A percentile compares a stretch with the other conserved stretches of the same genome.
These are phyloP conservation scores for Athrips mouffetella DNA, from an alignment of 2,888 invertebrate genomes.

Conservation along the genomic window DNA sequence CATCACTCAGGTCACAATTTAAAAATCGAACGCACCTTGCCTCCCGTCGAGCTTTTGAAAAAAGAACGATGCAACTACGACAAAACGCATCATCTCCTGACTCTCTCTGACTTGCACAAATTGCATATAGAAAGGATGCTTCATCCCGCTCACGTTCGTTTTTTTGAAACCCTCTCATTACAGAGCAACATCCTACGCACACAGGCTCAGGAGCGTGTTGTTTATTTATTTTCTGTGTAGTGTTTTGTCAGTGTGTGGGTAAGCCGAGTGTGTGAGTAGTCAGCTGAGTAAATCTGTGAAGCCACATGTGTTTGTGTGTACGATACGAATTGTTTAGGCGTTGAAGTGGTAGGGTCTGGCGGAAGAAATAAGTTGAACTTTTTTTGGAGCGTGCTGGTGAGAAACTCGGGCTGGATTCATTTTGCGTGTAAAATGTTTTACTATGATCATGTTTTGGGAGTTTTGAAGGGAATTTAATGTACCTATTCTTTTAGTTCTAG, in stretches of 20 bases:
- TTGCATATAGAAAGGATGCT: conserved; percentile 5
- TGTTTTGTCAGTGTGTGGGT: conserved; percentile 31
- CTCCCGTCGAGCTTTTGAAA: conserved; percentile 70
- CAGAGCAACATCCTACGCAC: conserved; percentile 53
- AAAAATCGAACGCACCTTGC: conserved; percentile 73
- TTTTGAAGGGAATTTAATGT: too few relatives aligned
- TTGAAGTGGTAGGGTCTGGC: conserved; percentile 26
- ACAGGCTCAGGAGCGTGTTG: conserved; percentile 39
- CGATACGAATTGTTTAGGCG: conserved; percentile 38
- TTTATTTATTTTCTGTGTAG: conserved; percentile 40
- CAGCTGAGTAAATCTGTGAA: conserved; percentile 57
- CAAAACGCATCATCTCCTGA: conserved; percentile 45
- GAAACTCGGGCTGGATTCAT: conserved; percentile 3
- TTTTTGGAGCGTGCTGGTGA: conserved; percentile 12
- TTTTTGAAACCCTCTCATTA: conserved; percentile 71
- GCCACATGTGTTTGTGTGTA: conserved; percentile 44
- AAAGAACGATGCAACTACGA: conserved; percentile 51
- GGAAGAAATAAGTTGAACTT: conserved; percentile 17
- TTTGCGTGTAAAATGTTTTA: conserved; percentile 1
- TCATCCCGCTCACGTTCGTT: conserved; percentile 50
- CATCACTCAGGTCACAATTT: conserved; percentile 67
- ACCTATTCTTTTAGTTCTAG: too few relatives aligned
- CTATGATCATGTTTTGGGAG: neutral
- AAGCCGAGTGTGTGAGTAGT: conserved; percentile 51
- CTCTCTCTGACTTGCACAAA: conserved; percentile 33